phyloP scores from a whole-genome alignment of 2,113 vertebrate species.

The Tupaia tana region DNA sequence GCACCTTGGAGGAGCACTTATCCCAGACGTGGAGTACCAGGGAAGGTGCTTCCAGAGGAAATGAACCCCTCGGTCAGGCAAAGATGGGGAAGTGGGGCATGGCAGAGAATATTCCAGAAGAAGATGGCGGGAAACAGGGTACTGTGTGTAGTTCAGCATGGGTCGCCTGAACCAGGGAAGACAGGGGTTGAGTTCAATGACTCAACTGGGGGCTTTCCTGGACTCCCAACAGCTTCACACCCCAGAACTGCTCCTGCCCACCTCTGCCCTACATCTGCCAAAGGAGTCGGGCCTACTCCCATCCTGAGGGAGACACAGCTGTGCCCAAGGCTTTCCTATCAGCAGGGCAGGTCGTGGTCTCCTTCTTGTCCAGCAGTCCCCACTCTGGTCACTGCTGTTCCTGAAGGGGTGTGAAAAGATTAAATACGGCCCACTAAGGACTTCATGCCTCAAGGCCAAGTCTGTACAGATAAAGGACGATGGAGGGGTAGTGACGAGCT shows the following conservation, averaged over 20 bases:
- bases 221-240: not conserved
- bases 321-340: not conserved
- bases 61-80: not conserved
- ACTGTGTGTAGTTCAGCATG: not conserved
- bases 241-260: not conserved
- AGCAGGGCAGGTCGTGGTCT: not conserved
- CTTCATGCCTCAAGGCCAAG: not conserved
- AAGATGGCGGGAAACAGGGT: not conserved
- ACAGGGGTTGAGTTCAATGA: not conserved
- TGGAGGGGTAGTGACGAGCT: not conserved
- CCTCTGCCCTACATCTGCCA: not conserved
- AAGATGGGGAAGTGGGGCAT: not conserved
- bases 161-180: not conserved
- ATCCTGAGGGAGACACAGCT: not conserved
- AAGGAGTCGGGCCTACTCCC: not conserved
- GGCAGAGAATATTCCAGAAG: not conserved
- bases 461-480: not conserved
- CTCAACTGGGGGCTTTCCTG: not conserved
- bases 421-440: not conserved
- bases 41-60: not conserved
- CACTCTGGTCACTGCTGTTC: not conserved
- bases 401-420: not conserved
- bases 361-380: not conserved
- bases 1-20: not conserved
- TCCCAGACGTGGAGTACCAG: fast-evolving